Conservation (phyloP, 2,888 invertebrate genomes). For the Copidosoma aretas region DNA sequence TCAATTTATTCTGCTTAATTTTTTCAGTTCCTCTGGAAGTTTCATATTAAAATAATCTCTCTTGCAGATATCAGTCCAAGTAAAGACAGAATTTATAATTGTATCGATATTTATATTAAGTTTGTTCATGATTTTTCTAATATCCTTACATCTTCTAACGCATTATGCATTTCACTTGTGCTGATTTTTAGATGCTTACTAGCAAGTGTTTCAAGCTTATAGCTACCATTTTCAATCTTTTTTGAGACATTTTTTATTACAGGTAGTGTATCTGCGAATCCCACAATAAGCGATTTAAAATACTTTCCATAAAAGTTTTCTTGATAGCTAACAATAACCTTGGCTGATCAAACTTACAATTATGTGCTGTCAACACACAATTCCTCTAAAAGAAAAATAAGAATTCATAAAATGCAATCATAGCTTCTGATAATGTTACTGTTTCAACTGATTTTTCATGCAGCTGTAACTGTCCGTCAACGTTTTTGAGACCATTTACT, state of each 20-base stretch:
- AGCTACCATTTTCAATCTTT: conserved; percentile 14
- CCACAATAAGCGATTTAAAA: conserved; percentile 20
- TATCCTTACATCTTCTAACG: conserved; percentile 11
- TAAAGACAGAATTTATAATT: not conserved
- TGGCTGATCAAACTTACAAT: conserved; percentile 31
- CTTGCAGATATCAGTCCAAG: not conserved
- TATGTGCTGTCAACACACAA: conserved; percentile 29
- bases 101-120: not conserved
- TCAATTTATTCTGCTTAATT: conserved; percentile 6
- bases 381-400: conserved; percentile 9
- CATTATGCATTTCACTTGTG: conserved; percentile 11
- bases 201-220: conserved; percentile 17
- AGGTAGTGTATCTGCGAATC: conserved; percentile 32
- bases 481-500: conserved; percentile 8
- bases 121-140: not conserved
- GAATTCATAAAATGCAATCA: conserved; percentile 20
- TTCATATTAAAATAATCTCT: conserved; percentile 2
- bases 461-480: conserved; percentile 8
- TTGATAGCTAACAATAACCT: conserved; percentile 22
- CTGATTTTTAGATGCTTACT: not conserved
- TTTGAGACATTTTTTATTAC: conserved; percentile 11
- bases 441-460: conserved; percentile 16
- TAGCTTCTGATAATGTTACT: conserved; percentile 16
- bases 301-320: conserved; percentile 5
- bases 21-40: not conserved